Percentiles rank a stretch among this genome's conserved stretches.
Conservation (phyloP, 2,113 vertebrate genomes). For the Petroica traversi region DNA sequence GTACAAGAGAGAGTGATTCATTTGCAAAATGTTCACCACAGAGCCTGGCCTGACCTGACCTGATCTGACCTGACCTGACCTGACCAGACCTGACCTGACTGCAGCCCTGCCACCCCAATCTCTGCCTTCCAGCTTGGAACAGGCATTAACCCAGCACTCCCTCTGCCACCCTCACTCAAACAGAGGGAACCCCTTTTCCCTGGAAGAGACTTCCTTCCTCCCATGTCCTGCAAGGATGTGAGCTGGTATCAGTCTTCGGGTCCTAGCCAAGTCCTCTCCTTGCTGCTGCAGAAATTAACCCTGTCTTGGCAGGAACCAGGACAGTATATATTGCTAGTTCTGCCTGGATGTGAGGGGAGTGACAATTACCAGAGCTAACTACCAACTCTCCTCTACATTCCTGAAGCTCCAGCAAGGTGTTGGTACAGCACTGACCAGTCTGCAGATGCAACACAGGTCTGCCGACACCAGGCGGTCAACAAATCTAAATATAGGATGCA, state of each 20-base stretch:
- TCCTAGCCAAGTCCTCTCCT: not conserved
- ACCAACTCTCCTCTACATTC: not conserved
- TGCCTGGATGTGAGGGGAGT: not conserved
- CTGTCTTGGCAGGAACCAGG: not conserved
- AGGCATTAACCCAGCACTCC: accelerated
- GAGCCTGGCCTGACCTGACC: not conserved
- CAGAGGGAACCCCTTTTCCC: not conserved
- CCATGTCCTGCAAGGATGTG: accelerated
- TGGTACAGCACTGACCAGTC: not conserved
- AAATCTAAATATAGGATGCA: not conserved
- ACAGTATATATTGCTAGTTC: accelerated
- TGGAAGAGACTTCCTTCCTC: not conserved
- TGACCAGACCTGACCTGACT: too few relatives aligned
- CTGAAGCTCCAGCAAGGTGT: not conserved
- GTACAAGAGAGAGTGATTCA: not conserved
- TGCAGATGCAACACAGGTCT: not conserved
- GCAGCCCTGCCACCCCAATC: not conserved
- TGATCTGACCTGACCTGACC: too few relatives aligned
- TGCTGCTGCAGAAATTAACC: not conserved
- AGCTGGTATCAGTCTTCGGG: accelerated
- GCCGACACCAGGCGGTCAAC: not conserved
- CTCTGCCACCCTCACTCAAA: not conserved
- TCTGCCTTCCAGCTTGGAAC: not conserved
- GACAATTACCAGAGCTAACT: not conserved
- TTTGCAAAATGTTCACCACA: not conserved